Evolutionary conservation across 2,113 vertebrate species (phyloP).

Genomic region (Piprites chloris): DNA sequence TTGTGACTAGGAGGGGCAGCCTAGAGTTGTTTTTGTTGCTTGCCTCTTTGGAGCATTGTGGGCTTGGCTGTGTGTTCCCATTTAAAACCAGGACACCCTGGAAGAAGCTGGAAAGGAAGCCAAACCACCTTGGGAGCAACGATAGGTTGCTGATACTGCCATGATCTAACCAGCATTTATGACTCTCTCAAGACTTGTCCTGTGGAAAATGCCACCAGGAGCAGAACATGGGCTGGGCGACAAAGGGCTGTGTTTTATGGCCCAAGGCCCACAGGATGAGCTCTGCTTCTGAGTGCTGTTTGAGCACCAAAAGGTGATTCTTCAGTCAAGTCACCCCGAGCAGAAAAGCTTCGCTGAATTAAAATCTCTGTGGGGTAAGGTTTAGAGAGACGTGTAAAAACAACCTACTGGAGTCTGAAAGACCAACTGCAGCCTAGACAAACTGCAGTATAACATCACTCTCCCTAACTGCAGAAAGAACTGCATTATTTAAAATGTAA

Average conservation of each 20-base stretch:
- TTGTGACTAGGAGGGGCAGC: not conserved
- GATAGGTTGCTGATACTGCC: not conserved
- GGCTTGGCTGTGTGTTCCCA: not conserved
- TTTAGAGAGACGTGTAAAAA: not conserved
- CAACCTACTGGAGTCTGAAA: not conserved
- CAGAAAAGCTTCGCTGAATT: not conserved
- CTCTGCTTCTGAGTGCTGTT: accelerated
- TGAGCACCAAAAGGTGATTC: not conserved
- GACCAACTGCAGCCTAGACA: not conserved
- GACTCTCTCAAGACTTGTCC: not conserved
- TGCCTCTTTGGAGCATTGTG: not conserved
- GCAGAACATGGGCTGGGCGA: not conserved
- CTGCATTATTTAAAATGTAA: not conserved
- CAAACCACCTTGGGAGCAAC: not conserved
- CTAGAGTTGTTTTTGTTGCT: not conserved
- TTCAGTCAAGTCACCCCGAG: not conserved
- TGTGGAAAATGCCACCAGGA: not conserved
- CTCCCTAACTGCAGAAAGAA: not conserved
- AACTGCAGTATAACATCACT: not conserved
- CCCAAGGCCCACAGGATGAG: not conserved
- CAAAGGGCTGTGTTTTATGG: not conserved
- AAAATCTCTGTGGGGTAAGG: not conserved
- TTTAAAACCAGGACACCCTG: not conserved
- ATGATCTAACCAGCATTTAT: not conserved
- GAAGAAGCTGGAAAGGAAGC: not conserved